Base-by-base conservation (phyloP, 2,797 vertebrate species). In the Gymnoscopelus microlampas region DNA sequence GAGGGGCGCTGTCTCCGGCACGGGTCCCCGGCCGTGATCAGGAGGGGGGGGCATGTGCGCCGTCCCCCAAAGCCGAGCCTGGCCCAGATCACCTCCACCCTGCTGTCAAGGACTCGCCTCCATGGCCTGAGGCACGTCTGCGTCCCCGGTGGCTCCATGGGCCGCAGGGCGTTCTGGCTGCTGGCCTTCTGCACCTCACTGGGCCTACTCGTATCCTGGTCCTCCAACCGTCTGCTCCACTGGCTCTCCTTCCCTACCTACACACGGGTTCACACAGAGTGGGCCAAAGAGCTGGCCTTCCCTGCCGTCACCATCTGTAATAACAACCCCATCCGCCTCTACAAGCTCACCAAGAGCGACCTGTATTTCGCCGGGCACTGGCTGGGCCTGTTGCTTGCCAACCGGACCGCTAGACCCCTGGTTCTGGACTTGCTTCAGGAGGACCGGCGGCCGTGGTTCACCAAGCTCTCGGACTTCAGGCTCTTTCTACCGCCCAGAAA, bases 251-350 rank as follows among this genome's bases (percentile, higher is more conserved):
- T 98, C 90, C 98, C 98, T 32, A 98, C 97, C 7, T 95, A 98
- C 90, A 98, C 97, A 7, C 92, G 95, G 26, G 91, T 98, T 82
- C 96, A 98, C 88, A 94, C 95, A 1, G 95, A 97, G 90, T 99
- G 97, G 97, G 97, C 96, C 87, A 96, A 95, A 80, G 96, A 97
- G 91, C 91, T 99, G 81, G 84, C 95, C 70, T 99, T 99, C 89
- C 97, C 97, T 26, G 92, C 97, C 1, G 94, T 99, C 90, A 99
- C 98, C n/a, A 93, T 99, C 87, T 99, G 98, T 91, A 99, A 99
- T 95, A 99, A 99, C 93, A 99, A 99, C 91, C 97, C 97, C 0
- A 92, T 98, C 51, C 96, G 97, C 70, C 96, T 99, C 80, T 96
- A 96, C 78, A 95, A 96, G 75, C 95, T 99, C 82, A 97, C 97